Conservation (phyloP, 2,113 vertebrate species). For the Stegastes partitus region DNA sequence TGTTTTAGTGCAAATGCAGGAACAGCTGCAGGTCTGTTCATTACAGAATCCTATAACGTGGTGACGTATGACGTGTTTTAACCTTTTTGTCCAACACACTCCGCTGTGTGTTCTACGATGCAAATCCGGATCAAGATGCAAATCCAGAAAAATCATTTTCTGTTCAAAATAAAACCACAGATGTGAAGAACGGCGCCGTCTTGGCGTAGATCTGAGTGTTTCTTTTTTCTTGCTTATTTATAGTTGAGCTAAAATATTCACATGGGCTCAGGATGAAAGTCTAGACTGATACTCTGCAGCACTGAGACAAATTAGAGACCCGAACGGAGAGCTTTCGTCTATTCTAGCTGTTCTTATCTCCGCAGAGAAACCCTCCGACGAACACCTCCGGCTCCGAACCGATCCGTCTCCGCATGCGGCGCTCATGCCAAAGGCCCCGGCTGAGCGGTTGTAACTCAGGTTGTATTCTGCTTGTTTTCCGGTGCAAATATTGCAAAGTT, state of each 20-base stretch:
- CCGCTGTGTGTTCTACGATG: not conserved
- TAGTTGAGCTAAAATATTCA: slow-evolving; percentile 15
- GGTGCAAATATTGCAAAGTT: slow-evolving; percentile 77
- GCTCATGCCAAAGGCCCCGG: slow-evolving; percentile 43
- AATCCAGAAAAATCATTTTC: not conserved
- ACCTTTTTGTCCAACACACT: too few species aligned
- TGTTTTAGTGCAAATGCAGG: not conserved
- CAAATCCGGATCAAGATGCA: not conserved
- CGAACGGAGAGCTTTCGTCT: not conserved
- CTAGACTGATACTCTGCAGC: slow-evolving; percentile 34
- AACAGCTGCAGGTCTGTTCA: not conserved
- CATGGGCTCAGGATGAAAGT: slow-evolving; percentile 38
- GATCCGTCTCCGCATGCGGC: slow-evolving; percentile 26
- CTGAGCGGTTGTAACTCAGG: slow-evolving; percentile 62
- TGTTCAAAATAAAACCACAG: not conserved
- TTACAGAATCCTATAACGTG: too few species aligned
- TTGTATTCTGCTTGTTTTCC: slow-evolving; percentile 64
- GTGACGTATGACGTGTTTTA: too few species aligned
- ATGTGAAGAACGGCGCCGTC: not conserved
- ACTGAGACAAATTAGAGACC: slow-evolving; percentile 39
- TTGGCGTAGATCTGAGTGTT: not conserved
- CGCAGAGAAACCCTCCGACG: too few species aligned
- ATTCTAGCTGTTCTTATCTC: slow-evolving; percentile 41
- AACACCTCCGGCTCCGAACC: slow-evolving; percentile 23
- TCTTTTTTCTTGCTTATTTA: slow-evolving; percentile 23